Base-by-base conservation (phyloP, 2,797 vertebrate genomes). In the Emydoidea blandingii region DNA sequence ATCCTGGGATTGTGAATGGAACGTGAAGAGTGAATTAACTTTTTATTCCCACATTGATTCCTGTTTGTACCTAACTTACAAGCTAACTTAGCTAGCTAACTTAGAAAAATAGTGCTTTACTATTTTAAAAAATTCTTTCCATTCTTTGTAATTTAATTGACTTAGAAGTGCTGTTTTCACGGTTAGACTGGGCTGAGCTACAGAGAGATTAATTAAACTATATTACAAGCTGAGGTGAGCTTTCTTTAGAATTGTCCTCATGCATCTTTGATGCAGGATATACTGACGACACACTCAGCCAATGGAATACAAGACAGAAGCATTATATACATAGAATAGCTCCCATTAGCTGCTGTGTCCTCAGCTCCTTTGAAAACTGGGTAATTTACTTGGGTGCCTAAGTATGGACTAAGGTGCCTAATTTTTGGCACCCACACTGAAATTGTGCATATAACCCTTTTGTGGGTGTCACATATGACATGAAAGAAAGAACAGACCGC, bases 401-500 rank as follows among this genome's bases (percentile, higher is more conserved):
- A n/a, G 8, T 76, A 50, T 3, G 0, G 0, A 81, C 88, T 81
- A 81, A 85, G 2, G 0, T 1, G 23, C 34, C 92, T 88, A 3
- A 3, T 4, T 85, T 95, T 52, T 80, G 10, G 78, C 78, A 56
- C 16, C 62, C 14, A 12, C 21, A 6, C 2, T 49, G 74, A 44
- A 90, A 89, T 3, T n/a, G 78, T 54, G 34, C 82, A 21, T 2
- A 59, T 37, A 8, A 68, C 8, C n/a, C 18, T 37, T 37, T 37
- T 68, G 65, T 37, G n/a, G 10, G 86, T 88, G 6, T 65, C 27
- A 52, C 29, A 37, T 37, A 37, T 68, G n/a, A 47, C 50, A 80
- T 34, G 47, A 18, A 1, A 21, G 3, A 2, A 0, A 0, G 27
- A 89, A 80, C 3, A 29, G 4, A 74, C n/a, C 1, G 6, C 57